phyloP scores from a whole-genome alignment of 53 echinoderm and acorn worm genomes.

The Holothuria scabra region DNA sequence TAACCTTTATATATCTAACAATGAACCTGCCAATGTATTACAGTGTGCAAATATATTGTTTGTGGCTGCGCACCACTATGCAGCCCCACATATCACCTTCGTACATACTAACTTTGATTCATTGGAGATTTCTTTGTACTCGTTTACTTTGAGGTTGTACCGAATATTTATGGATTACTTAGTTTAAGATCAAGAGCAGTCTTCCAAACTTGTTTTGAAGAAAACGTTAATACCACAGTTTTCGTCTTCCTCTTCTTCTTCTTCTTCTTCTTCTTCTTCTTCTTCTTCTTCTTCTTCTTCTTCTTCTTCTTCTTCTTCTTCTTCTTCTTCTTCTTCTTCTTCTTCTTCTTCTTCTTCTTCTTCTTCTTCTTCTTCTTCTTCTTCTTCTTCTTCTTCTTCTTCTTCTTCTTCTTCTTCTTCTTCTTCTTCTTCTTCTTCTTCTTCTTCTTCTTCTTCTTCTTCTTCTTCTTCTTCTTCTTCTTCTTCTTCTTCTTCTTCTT shows the following conservation, averaged over 20 bases:
- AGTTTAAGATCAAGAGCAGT: no score
- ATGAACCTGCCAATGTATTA: no score
- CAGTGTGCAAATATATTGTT: no score
- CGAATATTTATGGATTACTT: no score
- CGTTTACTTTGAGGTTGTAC: no score
- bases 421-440: conserved; percentile 1
- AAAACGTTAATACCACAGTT: neutral
- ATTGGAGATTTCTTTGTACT: no score
- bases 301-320: conserved; percentile 34
- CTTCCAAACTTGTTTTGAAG: neutral
- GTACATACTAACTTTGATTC: no score
- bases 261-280: conserved; percentile 26
- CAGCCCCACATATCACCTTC: no score
- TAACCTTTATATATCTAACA: no score
- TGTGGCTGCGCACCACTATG: no score
- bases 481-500: conserved; percentile 8
- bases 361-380: conserved; percentile 1
- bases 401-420: neutral
- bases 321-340: conserved; percentile 37
- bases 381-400: conserved; percentile 16
- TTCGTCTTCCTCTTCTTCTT: conserved; percentile 27
- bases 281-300: conserved; percentile 39
- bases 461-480: conserved; percentile 17
- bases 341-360: conserved; percentile 28
- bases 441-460: conserved; percentile 31